Percentiles rank a stretch among this genome's conserved stretches.
These are phyloP conservation scores for Caretta caretta DNA, from an alignment of 2,113 vertebrate species.

Conservation along the genomic window DNA sequence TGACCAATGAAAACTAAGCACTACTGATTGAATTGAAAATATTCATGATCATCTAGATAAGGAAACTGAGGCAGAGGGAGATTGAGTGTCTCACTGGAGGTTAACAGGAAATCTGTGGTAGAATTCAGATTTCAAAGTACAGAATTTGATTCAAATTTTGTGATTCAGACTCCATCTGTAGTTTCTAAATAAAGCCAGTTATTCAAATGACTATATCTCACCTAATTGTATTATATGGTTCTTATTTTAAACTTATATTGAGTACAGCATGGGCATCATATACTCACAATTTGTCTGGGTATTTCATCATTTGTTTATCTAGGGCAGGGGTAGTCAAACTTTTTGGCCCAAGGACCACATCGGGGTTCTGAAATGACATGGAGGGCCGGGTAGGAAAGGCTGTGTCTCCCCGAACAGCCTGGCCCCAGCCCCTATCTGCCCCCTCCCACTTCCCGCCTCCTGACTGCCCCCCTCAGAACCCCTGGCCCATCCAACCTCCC, in stretches of 20 bases:
- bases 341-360: too few species aligned
- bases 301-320: not conserved
- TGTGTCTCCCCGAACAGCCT: too few species aligned
- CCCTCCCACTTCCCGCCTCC: too few species aligned
- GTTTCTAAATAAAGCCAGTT: not conserved
- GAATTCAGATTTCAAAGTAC: not conserved
- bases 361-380: too few species aligned
- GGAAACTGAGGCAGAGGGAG: not conserved
- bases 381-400: too few species aligned
- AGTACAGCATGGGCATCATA: not conserved
- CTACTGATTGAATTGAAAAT: not conserved
- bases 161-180: not conserved
- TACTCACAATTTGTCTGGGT: not conserved
- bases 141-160: not conserved
- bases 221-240: not conserved
- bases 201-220: conserved; percentile 17
- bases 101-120: not conserved
- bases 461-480: too few species aligned
- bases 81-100: fast-evolving
- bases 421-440: too few species aligned
- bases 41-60: not conserved
- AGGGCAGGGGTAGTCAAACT: not conserved
- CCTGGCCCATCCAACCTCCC: too few species aligned
- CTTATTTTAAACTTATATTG: not conserved
- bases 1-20: not conserved